Evolutionary conservation across 2,113 vertebrate genomes (phyloP).

Genomic region (Barnardius zonarius): DNA sequence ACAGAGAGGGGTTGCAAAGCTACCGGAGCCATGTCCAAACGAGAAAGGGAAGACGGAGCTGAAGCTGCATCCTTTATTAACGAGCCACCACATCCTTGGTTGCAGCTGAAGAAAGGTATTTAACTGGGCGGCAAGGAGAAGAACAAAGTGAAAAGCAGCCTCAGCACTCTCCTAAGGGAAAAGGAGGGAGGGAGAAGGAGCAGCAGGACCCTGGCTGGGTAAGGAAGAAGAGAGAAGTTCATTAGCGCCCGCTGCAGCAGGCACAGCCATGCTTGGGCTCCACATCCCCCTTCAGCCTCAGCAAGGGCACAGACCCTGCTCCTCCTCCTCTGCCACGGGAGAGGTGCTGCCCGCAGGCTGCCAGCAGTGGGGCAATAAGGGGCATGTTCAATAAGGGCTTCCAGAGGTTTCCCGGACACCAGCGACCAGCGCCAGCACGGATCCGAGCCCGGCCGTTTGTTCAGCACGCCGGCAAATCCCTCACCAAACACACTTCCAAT

Average conservation of each 20-base stretch:
- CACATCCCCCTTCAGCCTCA: not conserved
- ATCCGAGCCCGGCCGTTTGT: not conserved
- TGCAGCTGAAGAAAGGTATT: not conserved
- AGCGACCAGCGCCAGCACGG: not conserved
- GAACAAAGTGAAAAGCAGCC: not conserved
- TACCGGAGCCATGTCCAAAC: not conserved
- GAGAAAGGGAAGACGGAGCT: not conserved
- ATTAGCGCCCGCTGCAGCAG: rapidly evolving
- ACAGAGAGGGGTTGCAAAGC: rapidly evolving
- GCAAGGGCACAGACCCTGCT: not conserved
- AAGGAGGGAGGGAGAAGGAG: not conserved
- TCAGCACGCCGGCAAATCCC: constrained; percentile 21
- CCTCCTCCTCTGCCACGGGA: not conserved
- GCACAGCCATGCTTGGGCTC: rapidly evolving
- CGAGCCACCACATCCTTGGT: rapidly evolving
- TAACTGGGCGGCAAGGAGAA: rapidly evolving
- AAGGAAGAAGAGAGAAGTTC: not conserved
- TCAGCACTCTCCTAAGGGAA: not conserved
- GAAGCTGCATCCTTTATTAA: not conserved
- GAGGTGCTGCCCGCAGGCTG: not conserved
- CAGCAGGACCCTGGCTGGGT: not conserved
- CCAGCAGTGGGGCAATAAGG: not conserved
- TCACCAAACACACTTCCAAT: not conserved
- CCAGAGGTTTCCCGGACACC: not conserved
- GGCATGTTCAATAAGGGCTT: not conserved